Evolutionary conservation across 2,888 invertebrate species (phyloP), one percentile per base, ranked within the genome.

Genomic region (Abrostola tripartita): DNA sequence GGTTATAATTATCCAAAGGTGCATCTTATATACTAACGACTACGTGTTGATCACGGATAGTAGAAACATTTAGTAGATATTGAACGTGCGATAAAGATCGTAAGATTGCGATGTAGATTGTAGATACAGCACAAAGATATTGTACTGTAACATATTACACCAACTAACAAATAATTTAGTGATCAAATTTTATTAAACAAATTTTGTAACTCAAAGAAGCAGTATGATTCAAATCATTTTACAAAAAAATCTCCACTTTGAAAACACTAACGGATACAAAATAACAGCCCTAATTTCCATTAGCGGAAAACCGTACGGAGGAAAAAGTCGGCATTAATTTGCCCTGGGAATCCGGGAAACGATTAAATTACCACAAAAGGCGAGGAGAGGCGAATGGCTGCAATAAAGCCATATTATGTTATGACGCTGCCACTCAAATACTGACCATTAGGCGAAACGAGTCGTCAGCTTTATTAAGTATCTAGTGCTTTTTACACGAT

Each of bases 321-420:
- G 76, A 72, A 86, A 82, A 81, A 70, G 65, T 67, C 65, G 58
- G 64, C 78, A 82, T 81, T 83, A 85, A 85, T 85, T 76, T 77
- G 59, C 69, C 65, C 53, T 52, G 71, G 55, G 73, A 76, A 84
- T 86, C 83, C 81, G 73, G 85, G 82, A 86, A 88, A 77, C 88
- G 85, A 90, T 92, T 89, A 91, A 90, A 91, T 93, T 90, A 90
- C 88, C 88, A 85, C 88, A 88, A 88, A 90, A 85, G 80, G 83
- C 84, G 84, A 79, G 85, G 85, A 84, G 69, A 83, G 78, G 71
- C 82, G 83, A 85, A 90, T 88, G 83, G 81, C 83, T 73, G 85
- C 83, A 78, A 84, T 90, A 89, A 91, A 88, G 80, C 73, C 78
- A 82, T 82, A 84, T 81, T 77, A 77, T 80, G 83, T 82, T 86